phyloP scores from a whole-genome alignment of 2,888 invertebrate species.

The Leptinotarsa rubiginosa region DNA sequence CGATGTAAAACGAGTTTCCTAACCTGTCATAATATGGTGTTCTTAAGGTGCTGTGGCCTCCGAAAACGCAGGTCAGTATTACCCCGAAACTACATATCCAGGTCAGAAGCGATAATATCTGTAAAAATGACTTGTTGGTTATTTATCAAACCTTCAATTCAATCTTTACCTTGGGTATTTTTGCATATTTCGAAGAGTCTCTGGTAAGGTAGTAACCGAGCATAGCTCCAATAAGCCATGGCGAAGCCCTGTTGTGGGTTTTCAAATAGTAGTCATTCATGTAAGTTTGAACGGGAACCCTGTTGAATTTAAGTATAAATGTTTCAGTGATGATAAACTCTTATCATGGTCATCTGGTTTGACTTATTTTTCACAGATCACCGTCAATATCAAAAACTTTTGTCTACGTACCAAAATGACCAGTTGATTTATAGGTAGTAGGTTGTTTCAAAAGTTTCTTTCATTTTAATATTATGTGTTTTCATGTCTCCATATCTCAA shows the following conservation, averaged over 20 bases:
- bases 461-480: too few species aligned
- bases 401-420: too few species aligned
- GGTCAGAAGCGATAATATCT: constrained; percentile 19
- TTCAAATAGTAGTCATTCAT: constrained; percentile 53
- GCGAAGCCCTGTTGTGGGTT: constrained; percentile 55
- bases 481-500: too few species aligned
- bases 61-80: constrained; percentile 51
- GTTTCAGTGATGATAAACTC: too few species aligned
- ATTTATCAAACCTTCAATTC: not conserved
- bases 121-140: not conserved
- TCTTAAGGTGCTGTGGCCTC: constrained; percentile 52
- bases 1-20: constrained; percentile 57
- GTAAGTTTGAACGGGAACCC: constrained; percentile 38
- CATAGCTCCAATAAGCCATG: constrained; percentile 58
- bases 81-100: constrained; percentile 50
- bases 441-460: too few species aligned
- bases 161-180: not conserved
- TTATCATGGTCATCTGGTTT: too few species aligned
- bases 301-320: constrained; percentile 17
- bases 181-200: constrained; percentile 22
- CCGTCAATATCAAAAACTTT: too few species aligned
- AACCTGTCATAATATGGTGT: constrained; percentile 48
- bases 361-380: too few species aligned
- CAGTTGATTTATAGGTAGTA: too few species aligned
- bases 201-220: constrained; percentile 53